phyloP scores from a whole-genome alignment of 2,113 vertebrate genomes.

The Australoheros scitulus region DNA sequence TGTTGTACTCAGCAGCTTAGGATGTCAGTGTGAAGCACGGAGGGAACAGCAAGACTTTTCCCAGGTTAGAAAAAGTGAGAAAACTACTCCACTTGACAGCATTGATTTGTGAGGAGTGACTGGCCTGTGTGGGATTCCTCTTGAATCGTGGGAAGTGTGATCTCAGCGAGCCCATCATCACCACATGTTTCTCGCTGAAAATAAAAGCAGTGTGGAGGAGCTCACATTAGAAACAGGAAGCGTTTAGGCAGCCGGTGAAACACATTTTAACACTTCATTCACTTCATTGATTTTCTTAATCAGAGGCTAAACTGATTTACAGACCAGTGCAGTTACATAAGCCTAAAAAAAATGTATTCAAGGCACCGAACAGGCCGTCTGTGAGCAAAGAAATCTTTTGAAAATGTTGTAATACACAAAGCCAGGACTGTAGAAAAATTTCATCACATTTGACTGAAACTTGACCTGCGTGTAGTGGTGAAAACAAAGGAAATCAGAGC shows the following conservation, averaged over 20 bases:
- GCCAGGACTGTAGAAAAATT: not conserved
- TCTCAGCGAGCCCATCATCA: constrained; percentile 7
- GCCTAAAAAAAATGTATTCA: not conserved
- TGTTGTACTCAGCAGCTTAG: not conserved
- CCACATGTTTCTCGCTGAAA: not conserved
- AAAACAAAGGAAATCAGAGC: constrained; percentile 9
- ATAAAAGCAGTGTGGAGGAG: constrained; percentile 1
- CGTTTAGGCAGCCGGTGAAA: constrained; percentile 6
- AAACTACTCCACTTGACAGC: not conserved
- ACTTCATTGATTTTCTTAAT: constrained; percentile 56
- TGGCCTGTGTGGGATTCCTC: not conserved
- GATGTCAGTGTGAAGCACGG: not conserved
- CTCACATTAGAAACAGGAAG: constrained; percentile 32
- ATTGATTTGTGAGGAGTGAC: not conserved
- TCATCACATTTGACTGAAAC: constrained; percentile 25
- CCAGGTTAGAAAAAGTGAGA: constrained; percentile 2
- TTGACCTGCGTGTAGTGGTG: not conserved
- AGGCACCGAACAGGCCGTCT: not conserved
- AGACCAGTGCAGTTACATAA: not conserved
- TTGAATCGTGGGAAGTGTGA: constrained; percentile 15
- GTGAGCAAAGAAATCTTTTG: not conserved
- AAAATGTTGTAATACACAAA: not conserved
- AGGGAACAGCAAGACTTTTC: not conserved
- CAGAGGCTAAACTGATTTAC: constrained; percentile 45
- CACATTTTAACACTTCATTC: constrained; percentile 44